Percentiles rank a stretch among this genome's conserved stretches.
These are phyloP conservation scores for Aphelocoma californica DNA, from an alignment of 2,797 vertebrate genomes.

Conservation along the genomic window DNA sequence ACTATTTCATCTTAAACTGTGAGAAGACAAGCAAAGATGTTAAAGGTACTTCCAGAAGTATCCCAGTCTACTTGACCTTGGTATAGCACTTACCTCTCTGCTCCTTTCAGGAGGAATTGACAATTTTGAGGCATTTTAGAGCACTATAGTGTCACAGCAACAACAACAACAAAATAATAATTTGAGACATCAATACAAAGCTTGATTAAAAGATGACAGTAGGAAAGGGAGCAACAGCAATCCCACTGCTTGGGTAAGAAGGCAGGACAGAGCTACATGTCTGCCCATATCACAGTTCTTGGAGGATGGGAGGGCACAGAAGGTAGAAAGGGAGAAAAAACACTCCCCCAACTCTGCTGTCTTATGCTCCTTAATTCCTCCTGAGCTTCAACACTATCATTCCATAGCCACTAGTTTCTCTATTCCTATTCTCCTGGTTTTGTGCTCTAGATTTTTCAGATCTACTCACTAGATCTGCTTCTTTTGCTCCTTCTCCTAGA, in stretches of 20 bases:
- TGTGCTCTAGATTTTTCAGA: not conserved
- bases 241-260: not conserved
- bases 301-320: no score
- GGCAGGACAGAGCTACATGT: not conserved
- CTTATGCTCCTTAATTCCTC: not conserved
- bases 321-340: not conserved
- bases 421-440: not conserved
- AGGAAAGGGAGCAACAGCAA: not conserved
- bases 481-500: not conserved
- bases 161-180: not conserved
- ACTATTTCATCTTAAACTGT: not conserved
- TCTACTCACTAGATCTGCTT: not conserved
- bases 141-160: not conserved
- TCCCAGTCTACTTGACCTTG: not conserved
- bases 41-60: not conserved
- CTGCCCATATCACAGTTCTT: rapidly evolving
- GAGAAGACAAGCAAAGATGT: not conserved
- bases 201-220: not conserved
- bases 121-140: not conserved
- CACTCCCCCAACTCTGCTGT: not conserved
- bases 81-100: rapidly evolving
- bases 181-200: not conserved
- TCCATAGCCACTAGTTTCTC: not conserved
- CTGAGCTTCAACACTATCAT: not conserved
- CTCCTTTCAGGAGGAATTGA: not conserved